Evolutionary conservation across 2,888 invertebrate species (phyloP), one percentile per base, ranked within the genome.

Genomic region (Drosophila yooni): DNA sequence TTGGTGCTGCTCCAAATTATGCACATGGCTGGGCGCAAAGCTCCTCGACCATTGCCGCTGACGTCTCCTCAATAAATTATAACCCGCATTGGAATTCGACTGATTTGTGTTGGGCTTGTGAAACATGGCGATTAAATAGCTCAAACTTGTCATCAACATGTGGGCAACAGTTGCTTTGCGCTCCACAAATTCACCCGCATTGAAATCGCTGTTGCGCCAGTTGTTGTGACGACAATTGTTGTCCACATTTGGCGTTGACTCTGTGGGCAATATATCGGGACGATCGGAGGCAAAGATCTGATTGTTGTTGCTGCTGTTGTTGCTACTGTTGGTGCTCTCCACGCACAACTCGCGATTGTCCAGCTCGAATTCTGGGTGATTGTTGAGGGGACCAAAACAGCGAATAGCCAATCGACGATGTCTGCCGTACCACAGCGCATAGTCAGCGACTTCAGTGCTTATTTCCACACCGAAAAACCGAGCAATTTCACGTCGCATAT

Each of bases 31-130:
- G 79, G 94, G 95, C 78, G 94, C 96, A 93, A 94, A 97, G 94
- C 95, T 97, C 46, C 97, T 94, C 34, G 97, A 97, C 94, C 95
- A 96, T 83, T 96, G 95, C 77, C 90, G 91, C 8, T 89, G 86
- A 4, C 87, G 74, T 27, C 75, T 68, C 15, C 18, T 64, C 72
- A 2, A 63, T 53, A 7, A 72, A 46, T 46, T 54, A 15, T 66
- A 61, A 10, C 51, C 51, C 11, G 15, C 48, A 21, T 31, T 54
- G 8, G 38, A 51, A 15, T 21, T n/a, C 46, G 46, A 46, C 15
- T 46, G 25, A 21, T 6, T 74, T 2, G 79, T 70, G 78, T 72
- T 27, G 90, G 87, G 0, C 85, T 79, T 94, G 51, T 95, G 94
- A 88, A 97, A 94, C 66, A 95, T 94, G 94, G 95, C 94, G 0